Conservation (phyloP, 1,140 invertebrate genomes). For the Diorhabda sublineata region DNA sequence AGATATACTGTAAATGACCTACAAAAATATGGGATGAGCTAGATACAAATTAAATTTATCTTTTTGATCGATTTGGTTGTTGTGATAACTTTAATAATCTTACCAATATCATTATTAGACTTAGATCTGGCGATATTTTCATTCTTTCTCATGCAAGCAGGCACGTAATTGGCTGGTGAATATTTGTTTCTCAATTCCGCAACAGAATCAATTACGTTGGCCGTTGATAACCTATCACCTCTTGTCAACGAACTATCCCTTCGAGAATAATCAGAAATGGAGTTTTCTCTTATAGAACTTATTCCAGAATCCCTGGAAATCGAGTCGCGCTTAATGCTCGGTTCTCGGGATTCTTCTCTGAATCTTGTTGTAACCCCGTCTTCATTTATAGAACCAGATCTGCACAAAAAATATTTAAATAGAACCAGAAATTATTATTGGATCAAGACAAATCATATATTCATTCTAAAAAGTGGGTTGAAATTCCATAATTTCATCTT, state of each 20-base stretch:
- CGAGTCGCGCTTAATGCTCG: slow-evolving; percentile 32
- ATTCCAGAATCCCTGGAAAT: slow-evolving; percentile 39
- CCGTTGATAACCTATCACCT: slow-evolving; percentile 35
- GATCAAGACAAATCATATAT: neutral
- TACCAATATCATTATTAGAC: slow-evolving; percentile 53
- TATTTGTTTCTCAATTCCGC: slow-evolving; percentile 61
- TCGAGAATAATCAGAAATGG: slow-evolving; percentile 32
- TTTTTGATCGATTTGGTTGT: neutral
- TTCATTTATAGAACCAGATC: slow-evolving; percentile 43
- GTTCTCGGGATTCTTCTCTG: slow-evolving; percentile 39
- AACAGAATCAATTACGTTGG: slow-evolving; percentile 47
- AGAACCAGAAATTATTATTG: neutral
- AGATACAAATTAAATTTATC: too few species aligned
- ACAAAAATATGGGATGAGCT: too few species aligned
- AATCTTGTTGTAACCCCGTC: slow-evolving; percentile 42
- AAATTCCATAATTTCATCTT: too few species aligned
- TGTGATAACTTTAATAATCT: neutral
- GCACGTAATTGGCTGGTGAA: slow-evolving; percentile 59
- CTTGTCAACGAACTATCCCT: slow-evolving; percentile 36
- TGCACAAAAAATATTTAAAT: slow-evolving; percentile 23
- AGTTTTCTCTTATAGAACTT: slow-evolving; percentile 38
- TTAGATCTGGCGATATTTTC: slow-evolving; percentile 51
- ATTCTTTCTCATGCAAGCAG: slow-evolving; percentile 52
- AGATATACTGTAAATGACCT: too few species aligned
- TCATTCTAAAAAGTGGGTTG: too few species aligned